Percentiles rank a stretch among this genome's conserved stretches.
Evolutionary conservation across 2,113 vertebrate species (phyloP).

Genomic region (Athene noctua): DNA sequence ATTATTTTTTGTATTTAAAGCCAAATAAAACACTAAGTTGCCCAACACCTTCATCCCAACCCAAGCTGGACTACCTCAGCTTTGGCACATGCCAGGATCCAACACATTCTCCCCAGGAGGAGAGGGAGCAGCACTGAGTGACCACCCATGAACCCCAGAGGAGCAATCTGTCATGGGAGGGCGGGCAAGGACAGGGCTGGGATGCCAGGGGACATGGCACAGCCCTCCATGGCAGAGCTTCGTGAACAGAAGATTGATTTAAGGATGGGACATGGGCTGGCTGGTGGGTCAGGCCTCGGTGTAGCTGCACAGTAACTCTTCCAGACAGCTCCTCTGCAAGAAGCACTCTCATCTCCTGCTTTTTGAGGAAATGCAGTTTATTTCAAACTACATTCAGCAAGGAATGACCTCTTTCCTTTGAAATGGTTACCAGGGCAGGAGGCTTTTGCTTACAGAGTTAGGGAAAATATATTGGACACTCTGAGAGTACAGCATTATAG

Average conservation of each 20-base stretch:
- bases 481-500: background rate
- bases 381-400: background rate
- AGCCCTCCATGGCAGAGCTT: background rate
- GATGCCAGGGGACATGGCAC: background rate
- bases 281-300: background rate
- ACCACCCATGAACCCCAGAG: fast-evolving
- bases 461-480: background rate
- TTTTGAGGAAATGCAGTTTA: background rate
- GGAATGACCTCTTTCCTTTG: conserved; percentile 18
- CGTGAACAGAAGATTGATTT: background rate
- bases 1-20: background rate
- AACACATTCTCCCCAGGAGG: background rate
- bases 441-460: conserved; percentile 3
- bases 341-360: background rate
- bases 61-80: background rate
- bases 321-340: background rate
- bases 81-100: background rate
- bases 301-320: background rate
- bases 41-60: background rate
- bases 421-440: background rate
- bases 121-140: background rate
- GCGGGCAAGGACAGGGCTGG: background rate
- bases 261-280: background rate
- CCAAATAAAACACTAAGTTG: background rate
- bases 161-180: background rate